phyloP scores from a whole-genome alignment of 1,140 invertebrate genomes.

The Melitaea cinxia region DNA sequence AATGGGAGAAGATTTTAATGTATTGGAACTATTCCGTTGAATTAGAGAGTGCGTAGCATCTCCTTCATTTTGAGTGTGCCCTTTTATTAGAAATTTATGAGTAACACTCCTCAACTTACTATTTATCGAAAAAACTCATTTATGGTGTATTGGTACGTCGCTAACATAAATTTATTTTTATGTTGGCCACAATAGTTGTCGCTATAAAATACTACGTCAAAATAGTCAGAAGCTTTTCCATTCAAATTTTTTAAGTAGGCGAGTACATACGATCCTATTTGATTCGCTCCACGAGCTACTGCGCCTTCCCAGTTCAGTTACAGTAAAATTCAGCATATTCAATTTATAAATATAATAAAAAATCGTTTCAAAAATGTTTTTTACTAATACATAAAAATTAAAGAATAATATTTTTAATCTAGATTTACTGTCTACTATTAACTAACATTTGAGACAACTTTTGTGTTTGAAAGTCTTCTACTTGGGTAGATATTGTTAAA shows the following conservation, averaged over 20 bases:
- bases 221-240: slow-evolving; percentile 33
- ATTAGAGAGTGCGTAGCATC: slow-evolving; percentile 63
- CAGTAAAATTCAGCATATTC: slow-evolving; percentile 57
- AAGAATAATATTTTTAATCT: too few species aligned
- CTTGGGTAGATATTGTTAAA: too few species aligned
- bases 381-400: too few species aligned
- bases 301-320: slow-evolving; percentile 45
- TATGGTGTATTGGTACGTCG: slow-evolving; percentile 50
- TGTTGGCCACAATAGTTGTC: slow-evolving; percentile 64
- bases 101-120: slow-evolving; percentile 46
- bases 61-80: slow-evolving; percentile 71
- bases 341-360: slow-evolving; percentile 56
- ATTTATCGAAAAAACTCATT: slow-evolving; percentile 19
- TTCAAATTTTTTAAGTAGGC: slow-evolving; percentile 2
- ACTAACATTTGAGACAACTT: too few species aligned
- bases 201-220: slow-evolving; percentile 56
- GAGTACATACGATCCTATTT: slow-evolving; percentile 16
- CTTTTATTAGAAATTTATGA: slow-evolving; percentile 69
- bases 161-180: slow-evolving; percentile 63
- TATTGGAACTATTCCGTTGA: slow-evolving; percentile 48
- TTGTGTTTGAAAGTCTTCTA: too few species aligned
- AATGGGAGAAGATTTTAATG: slow-evolving; percentile 56
- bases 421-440: too few species aligned
- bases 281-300: slow-evolving; percentile 45
- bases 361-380: too few species aligned